Evolutionary conservation across 1,140 invertebrate genomes (phyloP), one percentile per base, ranked within the genome.

Genomic region (Drosophila rufa): DNA sequence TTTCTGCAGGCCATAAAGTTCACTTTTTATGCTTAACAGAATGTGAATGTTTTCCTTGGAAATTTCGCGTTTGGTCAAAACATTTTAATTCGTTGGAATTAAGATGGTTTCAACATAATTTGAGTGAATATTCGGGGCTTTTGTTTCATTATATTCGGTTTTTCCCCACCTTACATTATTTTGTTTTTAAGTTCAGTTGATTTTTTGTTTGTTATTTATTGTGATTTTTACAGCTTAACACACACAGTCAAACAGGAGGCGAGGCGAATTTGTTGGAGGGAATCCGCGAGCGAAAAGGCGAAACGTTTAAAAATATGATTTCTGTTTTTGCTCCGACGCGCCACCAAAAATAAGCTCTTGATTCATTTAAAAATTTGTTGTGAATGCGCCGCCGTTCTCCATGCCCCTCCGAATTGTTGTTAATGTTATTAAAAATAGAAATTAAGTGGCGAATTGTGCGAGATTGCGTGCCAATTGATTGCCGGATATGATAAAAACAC

Each of bases 391-490:
- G 27, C 11, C 19, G 3, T 14, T 19, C 17, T 15, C 48, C 50
- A 22, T 19, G 22, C 11, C 27, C 42, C 15, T 17, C 30, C 27
- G 46, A 38, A 38, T 48, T 69, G 51, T 50, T 71, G 65, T 80
- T 84, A 82, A 83, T 89, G 53, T 83, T 80, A 83, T 84, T 87
- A 87, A 84, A 87, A 87, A 87, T 87, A 87, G 84, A 83, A 79
- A 87, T 89, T 83, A 87, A 87, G 84, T 87, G 83, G 83, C 83
- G 79, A 85, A 86, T 86, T 82, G 82, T 79, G 82, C 61, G 73
- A 83, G 80, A 87, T 89, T 89, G 84, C 77, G 83, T 89, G 84
- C 84, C 84, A 89, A 87, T 87, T 89, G 83, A 87, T 87, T 82
- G 80, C 83, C 83, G 83, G 83, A 87, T 87, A 87, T 82, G 79